Evolutionary conservation across 2,797 vertebrate genomes (phyloP), one percentile per base, ranked within the genome.

Genomic region (Adrianichthys oophorus): DNA sequence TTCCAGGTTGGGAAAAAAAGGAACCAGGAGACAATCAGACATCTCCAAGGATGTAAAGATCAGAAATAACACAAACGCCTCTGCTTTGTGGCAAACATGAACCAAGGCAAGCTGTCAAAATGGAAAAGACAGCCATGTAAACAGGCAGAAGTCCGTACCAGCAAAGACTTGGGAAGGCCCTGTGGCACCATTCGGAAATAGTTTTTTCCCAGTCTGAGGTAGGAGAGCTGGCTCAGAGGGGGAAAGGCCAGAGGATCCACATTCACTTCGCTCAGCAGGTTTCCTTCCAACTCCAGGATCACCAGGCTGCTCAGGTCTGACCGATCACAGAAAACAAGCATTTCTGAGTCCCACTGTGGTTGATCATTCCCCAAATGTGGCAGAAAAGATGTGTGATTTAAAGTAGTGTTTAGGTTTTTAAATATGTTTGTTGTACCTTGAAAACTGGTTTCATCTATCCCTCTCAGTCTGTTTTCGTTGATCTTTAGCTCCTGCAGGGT

Each of bases 211-310:
- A 99, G 82, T 49, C 98, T 85, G 71, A 99, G 87, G 76, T 98
- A 99, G 43, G 86, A 91, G 26, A 99, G 91, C 51, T 92, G 91
- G 61, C 73, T 86, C 68, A 98, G 85, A 52, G 92, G 87, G 24
- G 75, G 64, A 29, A 99, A 96, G 58, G 93, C 93, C 70, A 81
- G 69, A 45, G 95, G 95, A 60, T 90, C 90, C 56, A 97, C 92
- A 12, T 93, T 95, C 1, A 85, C 88, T 83, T 99, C 97, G 65
- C 92, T 98, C 44, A 99, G 92, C 76, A 92, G 78, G 70, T 99
- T 99, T 61, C 91, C 95, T 84, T 99, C 97, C 81, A 99, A n/a
- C 90, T 99, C 97, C 89, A 99, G 84, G 51, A 93, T 96, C 72
- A 98, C 85, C 72, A 99, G 73, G 17, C 83, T 93, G 79, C 80